These are phyloP conservation scores for Catamblyrhynchus diadema DNA, from an alignment of 2,797 vertebrate genomes.

Conservation along the genomic window DNA sequence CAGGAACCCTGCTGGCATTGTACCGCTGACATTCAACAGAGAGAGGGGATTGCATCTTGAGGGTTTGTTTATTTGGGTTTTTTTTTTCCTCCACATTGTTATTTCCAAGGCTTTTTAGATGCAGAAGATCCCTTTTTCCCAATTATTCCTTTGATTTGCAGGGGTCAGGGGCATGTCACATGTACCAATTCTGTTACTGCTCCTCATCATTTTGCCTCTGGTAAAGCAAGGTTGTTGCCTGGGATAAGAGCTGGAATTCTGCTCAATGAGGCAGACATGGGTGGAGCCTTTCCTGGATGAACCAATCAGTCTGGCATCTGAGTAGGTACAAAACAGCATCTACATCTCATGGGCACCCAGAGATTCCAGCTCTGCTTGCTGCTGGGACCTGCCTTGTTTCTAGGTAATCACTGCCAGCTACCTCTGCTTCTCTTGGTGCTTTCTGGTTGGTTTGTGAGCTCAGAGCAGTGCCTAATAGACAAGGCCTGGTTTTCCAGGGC, in stretches of 20 bases:
- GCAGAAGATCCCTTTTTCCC: not conserved
- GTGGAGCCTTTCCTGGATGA: not conserved
- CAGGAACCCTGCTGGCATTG: not conserved
- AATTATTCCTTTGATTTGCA: not conserved
- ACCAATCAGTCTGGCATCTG: not conserved
- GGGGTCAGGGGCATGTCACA: accelerated
- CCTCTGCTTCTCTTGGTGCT: not conserved
- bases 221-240: not conserved
- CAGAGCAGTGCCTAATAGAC: not conserved
- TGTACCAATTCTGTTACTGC: not conserved
- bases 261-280: not conserved
- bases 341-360: not conserved
- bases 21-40: not conserved
- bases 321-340: not conserved
- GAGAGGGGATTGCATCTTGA: too few relatives aligned
- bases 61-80: not conserved
- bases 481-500: not conserved
- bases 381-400: not conserved
- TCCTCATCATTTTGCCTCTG: not conserved
- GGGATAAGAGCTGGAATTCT: not conserved
- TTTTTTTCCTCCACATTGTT: accelerated
- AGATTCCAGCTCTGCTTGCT: not conserved
- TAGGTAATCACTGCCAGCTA: not conserved
- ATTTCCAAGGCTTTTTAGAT: not conserved
- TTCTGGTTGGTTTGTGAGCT: not conserved